phyloP scores from a whole-genome alignment of 2,888 invertebrate genomes.

The Ctena decussata region DNA sequence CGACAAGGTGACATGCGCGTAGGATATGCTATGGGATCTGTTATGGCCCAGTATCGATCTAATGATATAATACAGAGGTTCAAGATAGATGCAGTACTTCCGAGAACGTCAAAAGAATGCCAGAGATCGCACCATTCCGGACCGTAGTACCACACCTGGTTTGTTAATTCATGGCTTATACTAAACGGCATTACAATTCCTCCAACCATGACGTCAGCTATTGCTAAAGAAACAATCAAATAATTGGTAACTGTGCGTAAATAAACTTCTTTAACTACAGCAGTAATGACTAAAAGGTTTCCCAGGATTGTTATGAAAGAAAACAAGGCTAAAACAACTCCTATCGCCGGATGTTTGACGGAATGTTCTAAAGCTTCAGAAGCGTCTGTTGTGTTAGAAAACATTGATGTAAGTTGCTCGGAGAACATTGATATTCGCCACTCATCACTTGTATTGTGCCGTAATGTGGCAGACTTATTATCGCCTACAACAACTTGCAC shows the following conservation, averaged over 20 bases:
- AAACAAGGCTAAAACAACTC: conserved; percentile 94
- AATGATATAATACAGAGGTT: conserved; percentile 98
- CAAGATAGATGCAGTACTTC: conserved; percentile 98
- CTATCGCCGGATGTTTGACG: conserved; percentile 86
- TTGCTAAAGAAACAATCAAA: conserved; percentile 98
- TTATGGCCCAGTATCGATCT: conserved; percentile 99
- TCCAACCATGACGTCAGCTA: conserved; percentile 98
- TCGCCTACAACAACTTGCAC: neutral
- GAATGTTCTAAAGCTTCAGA: conserved; percentile 20
- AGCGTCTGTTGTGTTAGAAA: conserved; percentile 49
- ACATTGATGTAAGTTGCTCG: conserved; percentile 28
- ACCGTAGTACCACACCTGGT: conserved; percentile 94
- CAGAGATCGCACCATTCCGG: conserved; percentile 99
- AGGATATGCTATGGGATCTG: conserved; percentile 99
- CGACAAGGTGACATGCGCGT: conserved; percentile 96
- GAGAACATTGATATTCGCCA: neutral
- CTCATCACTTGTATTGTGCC: neutral
- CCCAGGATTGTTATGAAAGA: conserved; percentile 98
- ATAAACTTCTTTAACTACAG: conserved; percentile 96
- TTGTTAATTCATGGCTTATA: conserved; percentile 83
- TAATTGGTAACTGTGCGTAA: conserved; percentile 99
- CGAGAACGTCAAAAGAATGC: conserved; percentile 98
- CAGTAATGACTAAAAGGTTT: conserved; percentile 97
- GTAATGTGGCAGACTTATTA: neutral
- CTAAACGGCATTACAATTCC: conserved; percentile 98